Base-by-base conservation (phyloP, 2,797 vertebrate species). In the Silurus lanzhouensis region DNA sequence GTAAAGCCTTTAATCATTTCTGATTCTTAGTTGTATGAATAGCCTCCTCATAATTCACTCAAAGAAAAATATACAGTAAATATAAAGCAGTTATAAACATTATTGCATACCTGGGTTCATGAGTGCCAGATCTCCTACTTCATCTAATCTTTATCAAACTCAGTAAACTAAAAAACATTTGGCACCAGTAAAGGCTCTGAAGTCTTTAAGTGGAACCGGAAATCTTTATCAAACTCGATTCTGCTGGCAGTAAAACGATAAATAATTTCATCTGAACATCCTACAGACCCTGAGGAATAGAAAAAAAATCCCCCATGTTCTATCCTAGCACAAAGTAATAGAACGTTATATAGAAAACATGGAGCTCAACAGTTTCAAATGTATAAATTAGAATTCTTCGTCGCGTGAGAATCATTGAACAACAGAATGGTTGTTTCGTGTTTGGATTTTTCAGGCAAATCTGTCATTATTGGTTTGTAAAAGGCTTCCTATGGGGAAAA, bases 381-480 rank as follows among this genome's bases (percentile, higher is more conserved):
- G 31, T n/a, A 20, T 25, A 70, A 58, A 70, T 46, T 61, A 61
- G 38, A 84, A 71, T 60, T 27, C 5, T 8, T 25, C 48, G 27
- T 55, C 63, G 6, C 9, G 10, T 22, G 27, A 68, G 75, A 71
- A 22, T 52, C 38, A 25, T 5, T 44, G 6, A n/a, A n/a, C n/a
- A n/a, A n/a, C n/a, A n/a, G n/a, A 81, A 81, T 38, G 15, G 22
- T 70, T 57, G 57, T 80, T 52, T 70, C 22, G 38, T 74, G 60
- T 60, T 44, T 66, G 68, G 44, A 55, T 31, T 64, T 85, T 75
- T 74, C 25, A 6, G 19, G 22, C 25, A 60, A 82, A 76, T n/a
- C 61, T 44, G 48, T 82, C 71, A 63, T 38, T 66, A 44, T 70
- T 17, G 27, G 12, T 78, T 83, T 82, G 25, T 72, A 72, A 78